Evolutionary conservation across 2,797 vertebrate genomes (phyloP).

Genomic region (Catostomus latipinnis): DNA sequence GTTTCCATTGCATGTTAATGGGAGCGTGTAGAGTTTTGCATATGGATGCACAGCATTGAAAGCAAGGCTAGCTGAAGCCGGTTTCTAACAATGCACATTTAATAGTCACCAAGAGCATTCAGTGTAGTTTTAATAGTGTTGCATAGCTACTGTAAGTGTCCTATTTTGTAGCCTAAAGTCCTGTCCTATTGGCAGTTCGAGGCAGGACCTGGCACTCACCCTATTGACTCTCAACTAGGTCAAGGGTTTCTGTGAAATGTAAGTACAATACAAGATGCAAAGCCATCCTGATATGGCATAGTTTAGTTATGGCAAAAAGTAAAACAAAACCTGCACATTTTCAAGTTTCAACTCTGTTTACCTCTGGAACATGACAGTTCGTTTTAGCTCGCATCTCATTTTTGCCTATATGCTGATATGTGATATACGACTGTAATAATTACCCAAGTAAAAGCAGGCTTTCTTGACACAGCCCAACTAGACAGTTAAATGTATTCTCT

Average conservation of each 20-base stretch:
- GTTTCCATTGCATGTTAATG: slow-evolving; percentile 5
- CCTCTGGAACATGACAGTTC: too few species aligned
- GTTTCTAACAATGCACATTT: slow-evolving; percentile 11
- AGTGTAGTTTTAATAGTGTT: not conserved
- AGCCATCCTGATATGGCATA: not conserved
- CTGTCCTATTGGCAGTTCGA: not conserved
- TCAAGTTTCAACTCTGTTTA: too few species aligned
- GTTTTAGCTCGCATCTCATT: too few species aligned
- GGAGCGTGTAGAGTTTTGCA: not conserved
- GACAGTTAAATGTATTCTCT: slow-evolving; percentile 41
- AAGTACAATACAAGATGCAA: not conserved
- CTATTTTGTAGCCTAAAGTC: slow-evolving; percentile 10
- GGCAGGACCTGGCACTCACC: not conserved
- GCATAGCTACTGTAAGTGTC: not conserved
- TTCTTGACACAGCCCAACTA: slow-evolving; percentile 48
- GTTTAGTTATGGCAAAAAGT: not conserved
- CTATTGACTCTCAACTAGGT: slow-evolving; percentile 3
- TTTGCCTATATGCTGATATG: slow-evolving; percentile 7
- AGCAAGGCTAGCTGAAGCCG: slow-evolving; percentile 3
- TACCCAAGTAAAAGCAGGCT: slow-evolving; percentile 15
- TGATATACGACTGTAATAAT: not conserved
- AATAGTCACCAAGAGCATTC: too few species aligned
- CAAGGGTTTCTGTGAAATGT: slow-evolving; percentile 15
- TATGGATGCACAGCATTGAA: not conserved
- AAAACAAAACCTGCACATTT: too few species aligned